Evolutionary conservation across 2,113 vertebrate species (phyloP).

Genomic region (Clarias batrachus): DNA sequence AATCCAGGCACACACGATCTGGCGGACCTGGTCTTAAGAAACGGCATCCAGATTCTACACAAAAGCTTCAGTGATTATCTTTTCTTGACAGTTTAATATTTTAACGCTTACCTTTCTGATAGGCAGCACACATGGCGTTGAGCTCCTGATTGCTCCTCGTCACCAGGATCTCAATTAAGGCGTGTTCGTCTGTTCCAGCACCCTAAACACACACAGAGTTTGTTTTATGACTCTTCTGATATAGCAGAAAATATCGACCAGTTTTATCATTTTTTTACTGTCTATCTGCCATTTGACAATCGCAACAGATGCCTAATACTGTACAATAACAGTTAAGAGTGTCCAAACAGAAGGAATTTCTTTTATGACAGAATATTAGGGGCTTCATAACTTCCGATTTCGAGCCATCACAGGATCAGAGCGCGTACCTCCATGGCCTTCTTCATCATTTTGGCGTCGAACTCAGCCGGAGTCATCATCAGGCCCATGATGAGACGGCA

Average conservation of each 20-base stretch:
- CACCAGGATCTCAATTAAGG: constrained; percentile 91
- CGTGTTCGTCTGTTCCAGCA: constrained; percentile 88
- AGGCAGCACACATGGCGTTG: constrained; percentile 82
- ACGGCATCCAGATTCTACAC: not conserved
- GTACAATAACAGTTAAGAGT: not conserved
- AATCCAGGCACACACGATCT: not conserved
- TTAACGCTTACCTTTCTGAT: constrained; percentile 71
- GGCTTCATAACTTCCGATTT: not conserved
- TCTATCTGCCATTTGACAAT: not conserved
- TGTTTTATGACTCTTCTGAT: not conserved
- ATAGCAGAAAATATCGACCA: not conserved
- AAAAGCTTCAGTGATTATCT: not conserved
- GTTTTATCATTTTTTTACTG: not conserved
- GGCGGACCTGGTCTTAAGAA: not conserved
- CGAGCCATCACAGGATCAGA: not conserved
- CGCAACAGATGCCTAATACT: not conserved
- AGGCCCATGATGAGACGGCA: constrained; percentile 87
- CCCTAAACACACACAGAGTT: constrained; percentile 71
- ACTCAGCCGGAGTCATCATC: constrained; percentile 90
- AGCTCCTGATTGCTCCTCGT: constrained; percentile 88
- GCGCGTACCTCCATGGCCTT: constrained; percentile 88
- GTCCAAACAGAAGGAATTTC: not conserved
- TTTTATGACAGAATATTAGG: not conserved
- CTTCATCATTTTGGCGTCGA: constrained; percentile 93
- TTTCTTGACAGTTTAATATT: not conserved